A percentile compares a stretch with the other conserved stretches of the same genome.
These are phyloP conservation scores for Pachyramphus minor DNA, from an alignment of 2,113 vertebrate species.

Conservation along the genomic window DNA sequence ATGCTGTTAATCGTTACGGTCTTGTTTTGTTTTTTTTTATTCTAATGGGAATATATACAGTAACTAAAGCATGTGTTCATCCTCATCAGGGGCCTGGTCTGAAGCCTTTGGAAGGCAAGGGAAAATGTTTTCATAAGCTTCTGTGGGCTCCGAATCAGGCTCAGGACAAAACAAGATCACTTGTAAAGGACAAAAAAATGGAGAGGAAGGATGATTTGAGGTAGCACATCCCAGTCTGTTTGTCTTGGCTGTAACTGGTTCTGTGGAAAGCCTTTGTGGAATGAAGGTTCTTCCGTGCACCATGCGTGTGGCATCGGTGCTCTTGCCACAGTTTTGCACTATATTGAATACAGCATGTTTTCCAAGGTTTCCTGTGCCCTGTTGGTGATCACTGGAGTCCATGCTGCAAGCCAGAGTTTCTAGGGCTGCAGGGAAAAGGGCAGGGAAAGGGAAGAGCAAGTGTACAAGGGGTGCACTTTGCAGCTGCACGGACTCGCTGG, in stretches of 20 bases:
- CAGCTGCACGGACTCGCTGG: not conserved
- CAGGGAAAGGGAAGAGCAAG: not conserved
- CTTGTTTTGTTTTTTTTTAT: not conserved
- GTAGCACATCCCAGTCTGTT: not conserved
- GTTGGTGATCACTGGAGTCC: fast-evolving
- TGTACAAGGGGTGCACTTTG: not conserved
- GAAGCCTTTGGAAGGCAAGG: not conserved
- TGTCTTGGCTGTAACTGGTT: slow-evolving; percentile 1
- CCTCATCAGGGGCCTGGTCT: not conserved
- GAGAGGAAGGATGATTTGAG: not conserved
- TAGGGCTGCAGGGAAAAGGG: not conserved
- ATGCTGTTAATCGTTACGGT: slow-evolving; percentile 14
- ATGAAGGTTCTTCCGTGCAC: not conserved
- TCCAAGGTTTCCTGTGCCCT: slow-evolving; percentile 17
- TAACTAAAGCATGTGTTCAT: not conserved
- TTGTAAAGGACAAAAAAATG: not conserved
- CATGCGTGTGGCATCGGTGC: not conserved
- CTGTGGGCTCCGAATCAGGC: not conserved
- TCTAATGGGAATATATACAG: slow-evolving; percentile 35
- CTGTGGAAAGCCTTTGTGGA: slow-evolving; percentile 13
- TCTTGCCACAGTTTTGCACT: slow-evolving; percentile 68
- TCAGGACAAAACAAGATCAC: not conserved
- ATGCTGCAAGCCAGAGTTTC: fast-evolving
- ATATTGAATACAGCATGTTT: not conserved
- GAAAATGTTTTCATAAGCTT: not conserved